A percentile compares a stretch with the other conserved stretches of the same genome.
phyloP scores from a whole-genome alignment of 2,888 invertebrate genomes.

The Amphimallon solstitiale region DNA sequence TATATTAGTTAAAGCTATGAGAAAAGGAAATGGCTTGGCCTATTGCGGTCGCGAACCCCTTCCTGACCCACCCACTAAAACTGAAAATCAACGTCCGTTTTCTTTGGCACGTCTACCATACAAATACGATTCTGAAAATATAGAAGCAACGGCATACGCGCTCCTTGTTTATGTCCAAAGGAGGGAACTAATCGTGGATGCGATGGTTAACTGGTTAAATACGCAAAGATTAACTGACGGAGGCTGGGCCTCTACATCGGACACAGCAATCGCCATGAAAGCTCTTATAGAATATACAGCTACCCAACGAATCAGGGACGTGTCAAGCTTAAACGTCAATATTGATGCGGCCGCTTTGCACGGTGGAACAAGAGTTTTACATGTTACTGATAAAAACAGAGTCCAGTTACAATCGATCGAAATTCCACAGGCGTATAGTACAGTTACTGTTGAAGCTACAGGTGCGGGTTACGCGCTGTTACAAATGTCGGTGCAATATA shows the following conservation, averaged over 20 bases:
- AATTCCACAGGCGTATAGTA: slow-evolving; percentile 94
- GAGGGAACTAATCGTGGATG: slow-evolving; percentile 82
- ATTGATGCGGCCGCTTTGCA: slow-evolving; percentile 86
- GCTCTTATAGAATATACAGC: slow-evolving; percentile 91
- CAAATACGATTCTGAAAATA: slow-evolving; percentile 88
- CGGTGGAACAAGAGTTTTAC: slow-evolving; percentile 69
- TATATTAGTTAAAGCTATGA: slow-evolving; percentile 73
- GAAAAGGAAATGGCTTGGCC: slow-evolving; percentile 76
- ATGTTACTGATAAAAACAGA: slow-evolving; percentile 80
- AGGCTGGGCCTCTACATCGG: slow-evolving; percentile 69
- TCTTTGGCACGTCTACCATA: slow-evolving; percentile 87
- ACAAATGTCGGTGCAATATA: slow-evolving; percentile 93
- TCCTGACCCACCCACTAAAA: slow-evolving; percentile 83
- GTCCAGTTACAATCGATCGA: slow-evolving; percentile 82
- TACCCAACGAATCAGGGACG: slow-evolving; percentile 85
- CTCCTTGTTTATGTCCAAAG: slow-evolving; percentile 88
- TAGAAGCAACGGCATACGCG: slow-evolving; percentile 93
- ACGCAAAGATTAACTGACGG: slow-evolving; percentile 86
- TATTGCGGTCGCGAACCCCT: slow-evolving; percentile 87
- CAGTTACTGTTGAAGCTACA: slow-evolving; percentile 89
- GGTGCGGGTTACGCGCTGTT: slow-evolving; percentile 95
- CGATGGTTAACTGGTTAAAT: slow-evolving; percentile 91
- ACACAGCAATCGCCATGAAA: slow-evolving; percentile 88
- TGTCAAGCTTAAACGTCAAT: slow-evolving; percentile 79
- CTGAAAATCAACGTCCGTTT: slow-evolving; percentile 93